These are phyloP conservation scores for Protomyctophum bolini DNA, from an alignment of 2,113 vertebrate genomes.

Conservation along the genomic window DNA sequence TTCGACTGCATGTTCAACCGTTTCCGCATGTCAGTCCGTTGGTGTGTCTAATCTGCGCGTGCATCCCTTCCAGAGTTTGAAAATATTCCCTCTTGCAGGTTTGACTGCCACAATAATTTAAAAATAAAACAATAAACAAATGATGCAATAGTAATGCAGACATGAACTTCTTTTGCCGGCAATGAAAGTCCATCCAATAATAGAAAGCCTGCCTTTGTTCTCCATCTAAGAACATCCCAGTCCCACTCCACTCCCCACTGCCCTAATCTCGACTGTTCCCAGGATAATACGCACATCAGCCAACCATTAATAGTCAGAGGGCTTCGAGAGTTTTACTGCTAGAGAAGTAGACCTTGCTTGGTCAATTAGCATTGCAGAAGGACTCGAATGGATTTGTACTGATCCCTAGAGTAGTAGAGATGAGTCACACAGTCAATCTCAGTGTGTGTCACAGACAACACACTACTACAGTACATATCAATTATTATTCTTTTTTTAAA, in stretches of 20 bases:
- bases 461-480: neutral
- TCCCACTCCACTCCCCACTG: constrained; percentile 25
- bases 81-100: too few species aligned
- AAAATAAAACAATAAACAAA: too few species aligned
- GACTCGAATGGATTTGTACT: too few species aligned
- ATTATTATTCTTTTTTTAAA: neutral
- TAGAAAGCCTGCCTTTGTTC: constrained; percentile 33
- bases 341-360: neutral
- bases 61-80: too few species aligned
- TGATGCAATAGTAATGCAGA: neutral
- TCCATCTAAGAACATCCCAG: constrained; percentile 48
- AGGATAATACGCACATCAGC: neutral
- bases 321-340: constrained; percentile 32
- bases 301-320: constrained; percentile 14
- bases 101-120: too few species aligned
- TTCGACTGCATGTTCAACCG: too few species aligned
- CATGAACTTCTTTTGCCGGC: constrained; percentile 9
- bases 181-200: neutral
- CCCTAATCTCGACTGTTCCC: constrained; percentile 41
- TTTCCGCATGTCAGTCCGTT: too few species aligned
- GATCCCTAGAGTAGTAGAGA: too few species aligned
- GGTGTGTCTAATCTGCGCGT: too few species aligned
- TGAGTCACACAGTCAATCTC: too few species aligned
- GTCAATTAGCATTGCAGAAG: constrained; percentile 2
- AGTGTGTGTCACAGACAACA: too few species aligned